A percentile compares a stretch with the other conserved stretches of the same genome.
These are phyloP conservation scores for Parazoanthus atlanticus DNA, from an alignment of 92 coral and sea anemone genomes.

Conservation along the genomic window DNA sequence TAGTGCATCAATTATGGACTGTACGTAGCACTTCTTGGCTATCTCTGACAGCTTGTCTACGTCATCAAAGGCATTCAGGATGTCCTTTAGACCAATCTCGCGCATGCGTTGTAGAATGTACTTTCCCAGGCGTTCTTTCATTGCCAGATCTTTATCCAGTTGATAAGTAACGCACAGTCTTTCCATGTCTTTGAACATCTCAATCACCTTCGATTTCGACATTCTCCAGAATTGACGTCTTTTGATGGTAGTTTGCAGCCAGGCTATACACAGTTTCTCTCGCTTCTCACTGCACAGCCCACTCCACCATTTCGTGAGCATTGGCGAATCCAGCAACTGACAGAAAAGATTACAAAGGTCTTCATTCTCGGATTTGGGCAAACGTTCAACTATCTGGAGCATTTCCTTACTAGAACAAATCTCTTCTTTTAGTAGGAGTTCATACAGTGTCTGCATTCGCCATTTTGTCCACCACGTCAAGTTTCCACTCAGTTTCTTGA, in stretches of 20 bases:
- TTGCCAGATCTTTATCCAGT: not conserved
- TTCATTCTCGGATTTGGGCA: not conserved
- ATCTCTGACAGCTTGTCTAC: not conserved
- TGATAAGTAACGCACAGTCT: not conserved
- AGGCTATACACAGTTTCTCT: not conserved
- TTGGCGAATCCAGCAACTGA: not conserved
- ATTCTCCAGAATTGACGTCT: not conserved
- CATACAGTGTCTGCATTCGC: not conserved
- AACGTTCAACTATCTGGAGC: slow-evolving; percentile 5
- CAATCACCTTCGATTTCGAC: not conserved
- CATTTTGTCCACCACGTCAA: slow-evolving; percentile 1
- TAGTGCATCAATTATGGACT: slow-evolving; percentile 1
- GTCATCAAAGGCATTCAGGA: slow-evolving; percentile 5
- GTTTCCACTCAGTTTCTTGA: slow-evolving; percentile 1
- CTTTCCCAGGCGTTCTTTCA: slow-evolving; percentile 5
- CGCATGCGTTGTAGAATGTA: slow-evolving; percentile 1
- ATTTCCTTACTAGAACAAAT: not conserved
- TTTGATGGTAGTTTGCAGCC: slow-evolving; percentile 2
- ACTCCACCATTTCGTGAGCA: slow-evolving; percentile 5
- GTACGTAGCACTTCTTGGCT: slow-evolving; percentile 1
- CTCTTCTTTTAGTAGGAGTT: slow-evolving; percentile 11
- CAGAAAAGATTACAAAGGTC: slow-evolving; percentile 3
- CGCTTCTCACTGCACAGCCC: not conserved
- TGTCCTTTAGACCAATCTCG: not conserved
- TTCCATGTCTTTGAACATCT: not conserved